A percentile compares a stretch with the other conserved stretches of the same genome.
phyloP scores from a whole-genome alignment of 2,888 invertebrate species.

The Tigriopus californicus region DNA sequence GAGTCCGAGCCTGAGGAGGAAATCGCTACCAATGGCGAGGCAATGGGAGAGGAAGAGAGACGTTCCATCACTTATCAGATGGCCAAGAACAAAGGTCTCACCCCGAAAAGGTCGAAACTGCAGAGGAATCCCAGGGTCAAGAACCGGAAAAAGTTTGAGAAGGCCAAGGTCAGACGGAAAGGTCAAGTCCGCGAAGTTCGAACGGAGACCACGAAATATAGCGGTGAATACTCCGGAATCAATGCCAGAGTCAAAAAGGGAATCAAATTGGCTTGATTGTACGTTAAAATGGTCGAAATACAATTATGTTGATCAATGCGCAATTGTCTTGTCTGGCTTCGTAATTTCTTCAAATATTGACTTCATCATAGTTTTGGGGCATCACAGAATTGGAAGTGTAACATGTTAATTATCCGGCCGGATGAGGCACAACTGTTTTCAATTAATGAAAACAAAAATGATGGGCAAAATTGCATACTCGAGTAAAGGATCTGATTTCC shows the following conservation, averaged over 20 bases:
- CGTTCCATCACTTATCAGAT: constrained; percentile 81
- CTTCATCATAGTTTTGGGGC: no score
- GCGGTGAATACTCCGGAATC: constrained; percentile 84
- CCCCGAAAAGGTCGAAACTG: constrained; percentile 74
- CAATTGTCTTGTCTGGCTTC: no score
- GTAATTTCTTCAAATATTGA: no score
- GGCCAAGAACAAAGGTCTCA: constrained; percentile 85
- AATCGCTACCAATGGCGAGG: background rate
- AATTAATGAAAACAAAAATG: no score
- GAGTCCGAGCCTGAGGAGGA: constrained; percentile 11
- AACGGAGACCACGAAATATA: constrained; percentile 60
- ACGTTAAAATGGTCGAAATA: no score
- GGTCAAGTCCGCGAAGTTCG: constrained; percentile 73
- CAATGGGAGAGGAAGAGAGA: constrained; percentile 34
- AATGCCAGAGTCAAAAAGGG: constrained; percentile 72
- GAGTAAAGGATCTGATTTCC: no score
- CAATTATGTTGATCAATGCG: no score
- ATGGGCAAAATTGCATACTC: no score
- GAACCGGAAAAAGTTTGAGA: constrained; percentile 73
- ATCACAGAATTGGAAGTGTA: no score
- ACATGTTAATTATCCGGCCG: no score
- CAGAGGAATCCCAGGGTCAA: constrained; percentile 86
- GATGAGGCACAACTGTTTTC: no score
- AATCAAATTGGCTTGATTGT: constrained; percentile 44
- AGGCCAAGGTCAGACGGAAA: constrained; percentile 76